Base-by-base conservation (phyloP, 2,797 vertebrate species). In the Cetoscarus ocellatus region DNA sequence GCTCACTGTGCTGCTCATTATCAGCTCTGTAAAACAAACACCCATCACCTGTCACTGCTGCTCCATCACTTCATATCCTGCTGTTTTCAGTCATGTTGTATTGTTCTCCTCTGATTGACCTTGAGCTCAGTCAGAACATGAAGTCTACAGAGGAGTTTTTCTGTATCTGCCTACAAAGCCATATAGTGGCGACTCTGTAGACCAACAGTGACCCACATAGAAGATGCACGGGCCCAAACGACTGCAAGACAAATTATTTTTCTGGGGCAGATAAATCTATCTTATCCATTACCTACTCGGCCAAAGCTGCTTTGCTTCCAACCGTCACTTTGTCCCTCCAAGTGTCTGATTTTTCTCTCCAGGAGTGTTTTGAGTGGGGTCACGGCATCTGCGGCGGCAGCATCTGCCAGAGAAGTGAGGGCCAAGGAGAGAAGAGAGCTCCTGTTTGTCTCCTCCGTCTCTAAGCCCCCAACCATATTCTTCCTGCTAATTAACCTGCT, bases 401-500 rank as follows among this genome's bases (percentile, higher is more conserved):
- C 87, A 90, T 83, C 89, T 91, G 90, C 77, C 76, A 79, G 69
- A 9, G 38, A 81, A 75, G 70, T 73, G 73, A 36, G 58, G 83
- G 81, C 89, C 87, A 86, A 85, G 82, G 83, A 84, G 85, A 91
- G 67, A 27, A 27, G 80, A 78, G 56, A 35, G 60, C 75, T 86
- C 77, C 85, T 86, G 79, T 86, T 86, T 86, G 66, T 85, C 80
- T 83, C 65, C 18, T 7, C 59, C 40, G 73, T 87, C 70, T 82
- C 79, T 57, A 78, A 80, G 57, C 58, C 81, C 82, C 81, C 27
- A 27, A 81, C 77, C 86, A 86, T 85, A 87, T 88, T 91, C 85
- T 87, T 86, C 79, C 86, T 90, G 88, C 87, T 92, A 92, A 94
- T 94, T 94, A 93, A 93, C 91, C 91, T 91, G 70, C 83, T 78